A percentile compares a stretch with the other conserved stretches of the same genome.
These are phyloP conservation scores for Agrypnus murinus DNA, from an alignment of 2,888 invertebrate species.

Conservation along the genomic window DNA sequence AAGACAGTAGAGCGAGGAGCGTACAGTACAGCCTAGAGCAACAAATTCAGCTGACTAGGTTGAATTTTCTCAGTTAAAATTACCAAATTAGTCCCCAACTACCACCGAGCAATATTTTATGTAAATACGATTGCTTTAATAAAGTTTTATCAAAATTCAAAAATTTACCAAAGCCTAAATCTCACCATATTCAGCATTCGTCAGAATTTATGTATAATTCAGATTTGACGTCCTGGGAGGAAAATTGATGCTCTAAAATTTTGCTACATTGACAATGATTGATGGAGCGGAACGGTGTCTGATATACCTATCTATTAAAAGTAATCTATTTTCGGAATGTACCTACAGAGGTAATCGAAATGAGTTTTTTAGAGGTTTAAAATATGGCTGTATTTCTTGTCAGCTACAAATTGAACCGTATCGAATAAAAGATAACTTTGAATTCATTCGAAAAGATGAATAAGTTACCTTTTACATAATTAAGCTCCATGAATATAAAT, in stretches of 20 bases:
- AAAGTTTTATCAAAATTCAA: neutral
- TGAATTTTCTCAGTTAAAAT: neutral
- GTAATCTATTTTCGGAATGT: slow-evolving; percentile 32
- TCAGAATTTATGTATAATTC: slow-evolving; percentile 38
- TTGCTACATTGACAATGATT: slow-evolving; percentile 44
- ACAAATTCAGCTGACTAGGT: neutral
- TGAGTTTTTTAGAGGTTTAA: neutral
- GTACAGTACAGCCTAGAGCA: neutral
- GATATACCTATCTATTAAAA: slow-evolving; percentile 39
- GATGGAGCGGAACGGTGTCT: slow-evolving; percentile 31
- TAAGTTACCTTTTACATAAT: too few species aligned
- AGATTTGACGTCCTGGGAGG: slow-evolving; percentile 35
- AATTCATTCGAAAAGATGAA: too few species aligned
- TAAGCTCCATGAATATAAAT: too few species aligned
- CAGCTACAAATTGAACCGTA: too few species aligned
- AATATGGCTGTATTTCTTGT: too few species aligned
- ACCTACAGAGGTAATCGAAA: slow-evolving; percentile 15
- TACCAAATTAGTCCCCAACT: neutral
- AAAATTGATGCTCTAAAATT: slow-evolving; percentile 44
- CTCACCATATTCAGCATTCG: slow-evolving; percentile 26
- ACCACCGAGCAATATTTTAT: neutral
- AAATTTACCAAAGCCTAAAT: slow-evolving; percentile 13
- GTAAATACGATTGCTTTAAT: slow-evolving; percentile 2
- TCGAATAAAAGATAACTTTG: too few species aligned
- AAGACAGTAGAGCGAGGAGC: slow-evolving; percentile 1